Base-by-base conservation (phyloP, 2,888 invertebrate species). In the Megaustenia siamemsis region DNA sequence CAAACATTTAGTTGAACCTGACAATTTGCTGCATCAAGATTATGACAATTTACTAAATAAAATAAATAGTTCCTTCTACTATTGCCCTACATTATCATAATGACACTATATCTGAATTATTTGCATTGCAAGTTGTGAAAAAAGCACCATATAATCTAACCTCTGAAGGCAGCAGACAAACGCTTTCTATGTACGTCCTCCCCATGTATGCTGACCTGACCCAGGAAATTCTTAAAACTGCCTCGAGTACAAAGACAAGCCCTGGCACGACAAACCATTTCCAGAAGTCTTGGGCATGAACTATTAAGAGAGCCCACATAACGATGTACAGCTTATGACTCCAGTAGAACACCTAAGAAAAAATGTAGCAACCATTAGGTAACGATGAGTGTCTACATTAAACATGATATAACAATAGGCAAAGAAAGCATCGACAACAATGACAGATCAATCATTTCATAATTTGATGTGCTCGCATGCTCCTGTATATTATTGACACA, bases 251-350 rank as follows among this genome's bases (percentile, higher is more conserved):
- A 93, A 97, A 98, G 0, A 98, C 94, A 1, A 96, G 91, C 0
- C 97, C 97, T 0, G 98, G 98, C 2, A 96, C 94, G 53, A 97
- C 95, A 93, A 98, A 97, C 98, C 98, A 98, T 93, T 97, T 97
- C 98, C 98, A 98, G 94, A 98, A 98, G 93, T 97, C 97, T 0
- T 98, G 97, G 0, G 96, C 97, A 93, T 98, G 98, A 85, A 98
- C 95, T 71, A 98, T 95, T 24, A 97, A 95, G 3, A 98, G 94
- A 32, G 97, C 83, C 97, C 97, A 98, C 94, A 98, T 98, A 0
- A 97, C 97, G 3, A 98, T 95, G 94, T 98, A 94, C 86, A 98
- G 95, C 53, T 98, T 94, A 93, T 98, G 98, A 0, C 97, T 97
- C 97, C 97, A 98, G 94, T 98, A 98, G 94, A 98, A 98, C 45